Base-by-base conservation (phyloP, 2,797 vertebrate species). In the Lerista edwardsae region DNA sequence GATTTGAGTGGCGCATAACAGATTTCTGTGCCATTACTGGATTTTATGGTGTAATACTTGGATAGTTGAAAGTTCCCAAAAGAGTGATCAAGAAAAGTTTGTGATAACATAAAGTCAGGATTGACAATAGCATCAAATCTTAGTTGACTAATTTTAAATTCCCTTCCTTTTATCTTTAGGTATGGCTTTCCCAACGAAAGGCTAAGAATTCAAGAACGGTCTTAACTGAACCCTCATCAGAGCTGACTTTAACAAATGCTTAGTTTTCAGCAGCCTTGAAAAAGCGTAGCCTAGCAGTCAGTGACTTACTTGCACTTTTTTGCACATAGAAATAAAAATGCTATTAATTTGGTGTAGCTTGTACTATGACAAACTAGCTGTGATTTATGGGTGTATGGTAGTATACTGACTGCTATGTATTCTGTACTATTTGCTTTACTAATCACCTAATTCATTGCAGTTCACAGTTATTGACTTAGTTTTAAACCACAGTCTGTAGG, bases 141-240 rank as follows among this genome's bases (percentile, higher is more conserved):
- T 95, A 96, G 96, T 96, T 95, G 94, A 96, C 96, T 97, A 96
- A 97, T 96, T 96, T 96, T 96, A 94, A 96, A 97, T 98, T 97
- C 95, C 98, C 97, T 98, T 98, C 98, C 97, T 97, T 98, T 97
- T 98, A 97, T 97, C 97, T 97, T 97, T 97, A 99, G 98, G 98
- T 99, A 99, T 99, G 98, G 98, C 98, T 98, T 99, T 99, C 97
- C 98, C 98, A 97, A 99, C 98, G 97, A 99, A 99, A 98, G 98
- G 98, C 98, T 99, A 98, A 97, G 96, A 96, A 96, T 97, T 97
- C 97, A 97, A 97, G 96, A 96, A 96, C 95, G 97, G 96, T 97
- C 97, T 97, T 97, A 97, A 97, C 96, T 95, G 97, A 97, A 96
- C 96, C 95, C 96, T 97, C 97, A 96, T 96, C 96, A 97, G 94